These are phyloP conservation scores for Rhinogobius similis DNA, from an alignment of 2,113 vertebrate species.

Conservation along the genomic window DNA sequence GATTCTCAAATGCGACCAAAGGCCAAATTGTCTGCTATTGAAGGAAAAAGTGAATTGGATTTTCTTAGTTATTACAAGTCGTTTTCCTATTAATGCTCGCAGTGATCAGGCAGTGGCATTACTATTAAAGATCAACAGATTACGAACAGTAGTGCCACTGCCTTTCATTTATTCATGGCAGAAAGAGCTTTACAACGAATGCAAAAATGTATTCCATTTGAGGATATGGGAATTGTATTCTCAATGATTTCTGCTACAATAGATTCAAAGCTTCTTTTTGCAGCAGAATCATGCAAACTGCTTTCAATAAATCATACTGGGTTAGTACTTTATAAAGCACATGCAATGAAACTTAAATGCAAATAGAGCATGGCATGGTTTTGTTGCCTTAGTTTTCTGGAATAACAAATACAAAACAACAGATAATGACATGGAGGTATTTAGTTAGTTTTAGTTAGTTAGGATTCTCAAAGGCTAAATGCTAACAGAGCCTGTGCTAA, in stretches of 20 bases:
- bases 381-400: too few relatives aligned
- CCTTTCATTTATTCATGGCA: slow-evolving; percentile 23
- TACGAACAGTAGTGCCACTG: background rate
- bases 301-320: background rate
- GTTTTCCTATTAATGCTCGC: slow-evolving; percentile 14
- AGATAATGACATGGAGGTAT: too few relatives aligned
- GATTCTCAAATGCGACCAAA: slow-evolving; percentile 45
- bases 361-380: too few relatives aligned
- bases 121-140: slow-evolving; percentile 4
- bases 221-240: slow-evolving; percentile 12
- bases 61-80: slow-evolving; percentile 18
- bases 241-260: too few relatives aligned
- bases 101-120: slow-evolving; percentile 26
- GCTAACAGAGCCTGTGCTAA: too few relatives aligned
- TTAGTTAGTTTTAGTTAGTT: too few relatives aligned
- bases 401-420: too few relatives aligned
- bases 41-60: slow-evolving; percentile 35
- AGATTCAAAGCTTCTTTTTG: background rate
- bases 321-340: background rate
- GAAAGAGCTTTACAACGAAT: slow-evolving; percentile 12
- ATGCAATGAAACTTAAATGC: too few relatives aligned
- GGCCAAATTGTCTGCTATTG: slow-evolving; percentile 50
- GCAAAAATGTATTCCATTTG: slow-evolving; percentile 4
- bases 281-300: background rate
- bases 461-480: too few relatives aligned